Percentiles rank a stretch among this genome's conserved stretches.
Evolutionary conservation across 2,888 invertebrate genomes (phyloP).

Genomic region (Agelastica alni): DNA sequence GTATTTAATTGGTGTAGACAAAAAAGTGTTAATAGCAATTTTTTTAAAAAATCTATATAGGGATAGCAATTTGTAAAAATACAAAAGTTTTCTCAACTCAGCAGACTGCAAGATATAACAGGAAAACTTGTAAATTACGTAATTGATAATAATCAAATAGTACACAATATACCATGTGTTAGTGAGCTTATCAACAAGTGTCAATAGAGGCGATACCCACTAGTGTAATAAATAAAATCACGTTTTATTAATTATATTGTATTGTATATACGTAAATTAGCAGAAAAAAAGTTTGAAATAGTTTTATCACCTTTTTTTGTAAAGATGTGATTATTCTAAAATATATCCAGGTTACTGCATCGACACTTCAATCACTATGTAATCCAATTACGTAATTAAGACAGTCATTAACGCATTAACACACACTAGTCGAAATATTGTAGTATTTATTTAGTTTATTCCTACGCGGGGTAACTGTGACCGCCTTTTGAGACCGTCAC

Average conservation of each 20-base stretch:
- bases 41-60: too few relatives aligned
- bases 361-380: conserved; percentile 30
- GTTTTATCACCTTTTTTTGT: conserved; percentile 26
- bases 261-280: neutral
- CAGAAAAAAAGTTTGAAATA: neutral
- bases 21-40: too few relatives aligned
- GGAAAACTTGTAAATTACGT: neutral
- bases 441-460: conserved; percentile 3
- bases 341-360: conserved; percentile 34
- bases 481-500: conserved; percentile 51
- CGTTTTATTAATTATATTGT: too few relatives aligned
- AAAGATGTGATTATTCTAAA: too few relatives aligned
- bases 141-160: neutral
- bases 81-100: too few relatives aligned
- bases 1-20: too few relatives aligned
- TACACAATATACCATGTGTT: neutral
- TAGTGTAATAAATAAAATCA: too few relatives aligned
- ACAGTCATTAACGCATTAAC: conserved; percentile 25
- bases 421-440: conserved; percentile 26
- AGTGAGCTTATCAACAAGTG: conserved; percentile 10
- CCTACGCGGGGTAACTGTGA: conserved; percentile 54
- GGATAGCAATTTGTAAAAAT: too few relatives aligned
- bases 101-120: too few relatives aligned
- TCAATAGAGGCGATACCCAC: too few relatives aligned
- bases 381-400: conserved; percentile 27